Evolutionary conservation across 2,113 vertebrate species (phyloP).

Genomic region (Saguinus midas): DNA sequence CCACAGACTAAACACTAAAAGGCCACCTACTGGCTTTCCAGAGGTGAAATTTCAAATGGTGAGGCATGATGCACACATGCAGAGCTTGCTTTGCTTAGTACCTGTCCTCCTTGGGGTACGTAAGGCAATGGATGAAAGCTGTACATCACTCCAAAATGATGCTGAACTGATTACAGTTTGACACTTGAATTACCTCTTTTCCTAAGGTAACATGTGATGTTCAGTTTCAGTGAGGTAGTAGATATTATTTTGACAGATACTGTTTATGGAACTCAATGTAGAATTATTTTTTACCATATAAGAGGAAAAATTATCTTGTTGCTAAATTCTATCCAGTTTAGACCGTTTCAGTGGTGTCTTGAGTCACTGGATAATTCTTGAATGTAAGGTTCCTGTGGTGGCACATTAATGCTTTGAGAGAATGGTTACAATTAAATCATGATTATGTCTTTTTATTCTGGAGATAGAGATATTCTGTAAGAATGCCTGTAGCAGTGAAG

Average conservation of each 20-base stretch:
- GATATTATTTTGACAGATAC: neutral
- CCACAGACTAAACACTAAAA: neutral
- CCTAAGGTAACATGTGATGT: neutral
- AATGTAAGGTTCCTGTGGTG: neutral
- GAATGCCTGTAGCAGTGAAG: neutral
- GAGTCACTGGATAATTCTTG: neutral
- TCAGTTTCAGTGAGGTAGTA: neutral
- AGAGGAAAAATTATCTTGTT: neutral
- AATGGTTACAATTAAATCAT: neutral
- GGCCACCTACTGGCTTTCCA: neutral
- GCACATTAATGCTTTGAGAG: neutral
- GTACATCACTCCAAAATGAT: neutral
- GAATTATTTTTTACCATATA: neutral
- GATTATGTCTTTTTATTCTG: conserved; percentile 11
- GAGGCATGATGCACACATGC: neutral
- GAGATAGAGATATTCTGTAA: neutral
- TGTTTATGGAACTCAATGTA: neutral
- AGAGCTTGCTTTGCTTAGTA: neutral
- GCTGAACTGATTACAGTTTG: neutral
- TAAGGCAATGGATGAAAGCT: neutral
- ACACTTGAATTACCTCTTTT: neutral
- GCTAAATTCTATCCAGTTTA: neutral
- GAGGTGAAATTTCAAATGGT: neutral
- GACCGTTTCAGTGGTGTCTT: neutral
- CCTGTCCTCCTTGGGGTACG: neutral